Evolutionary conservation across 2,888 invertebrate species (phyloP), one percentile per base, ranked within the genome.

Genomic region (Leucoma salicis): DNA sequence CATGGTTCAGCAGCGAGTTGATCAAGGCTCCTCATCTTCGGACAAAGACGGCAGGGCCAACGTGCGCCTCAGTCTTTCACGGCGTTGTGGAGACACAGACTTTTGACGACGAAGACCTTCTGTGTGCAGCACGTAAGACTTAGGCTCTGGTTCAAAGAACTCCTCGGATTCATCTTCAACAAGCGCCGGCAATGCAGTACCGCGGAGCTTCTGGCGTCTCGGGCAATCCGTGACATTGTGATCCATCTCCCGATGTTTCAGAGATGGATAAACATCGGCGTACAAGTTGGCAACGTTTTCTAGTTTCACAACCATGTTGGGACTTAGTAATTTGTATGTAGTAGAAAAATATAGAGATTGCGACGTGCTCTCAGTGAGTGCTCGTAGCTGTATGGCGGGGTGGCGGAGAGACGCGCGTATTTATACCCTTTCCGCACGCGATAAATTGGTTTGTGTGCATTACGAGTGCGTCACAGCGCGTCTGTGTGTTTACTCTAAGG

Each of bases 11-110:
- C 35, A 49, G 49, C 53, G 25, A 46, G 33, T 35, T 41, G 69
- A 72, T 89, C 88, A 89, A 65, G 88, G 88, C 71, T 89, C 88
- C 61, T 89, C 88, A 15, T 89, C 88, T 43, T 89, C 88, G 2
- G 88, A 89, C 7, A 89, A 72, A 10, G 88, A 88, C 0, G 88
- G 88, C 49, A 89, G 76, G 5, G 79, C 86, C 28, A 86, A 62
- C 15, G 82, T 80, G 13, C 86, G 80, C 35, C 80, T 75, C 52
- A 85, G 68, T 50, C 74, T 78, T 69, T 84, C 79, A 6, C 82
- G 72, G 5, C 85, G 70, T 47, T 79, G 85, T 3, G 88, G 85
- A 0, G 87, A 87, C 42, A 83, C 64, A 2, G 87, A 85, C 62
- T 85, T 85, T 75, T 87, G 88, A n/a, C 88, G 67, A 27, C 83